Percentiles rank a stretch among this genome's conserved stretches.
Evolutionary conservation across 2,888 invertebrate genomes (phyloP).

Genomic region (Altica lythri): DNA sequence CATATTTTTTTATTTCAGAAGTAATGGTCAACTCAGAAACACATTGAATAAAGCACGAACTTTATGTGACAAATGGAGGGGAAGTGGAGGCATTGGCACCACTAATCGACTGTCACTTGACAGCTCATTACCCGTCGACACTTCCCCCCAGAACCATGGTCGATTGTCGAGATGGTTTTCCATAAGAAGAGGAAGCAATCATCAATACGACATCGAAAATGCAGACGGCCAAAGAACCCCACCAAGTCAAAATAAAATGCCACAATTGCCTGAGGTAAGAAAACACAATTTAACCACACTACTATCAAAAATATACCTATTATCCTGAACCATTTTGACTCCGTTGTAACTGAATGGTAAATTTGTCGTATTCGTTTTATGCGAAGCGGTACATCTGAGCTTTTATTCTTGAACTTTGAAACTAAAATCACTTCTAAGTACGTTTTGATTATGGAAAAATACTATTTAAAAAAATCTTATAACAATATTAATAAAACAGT

Average conservation of each 20-base stretch:
- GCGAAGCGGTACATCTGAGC: no score
- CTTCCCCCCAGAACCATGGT: slow-evolving; percentile 60
- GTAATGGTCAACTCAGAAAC: slow-evolving; percentile 77
- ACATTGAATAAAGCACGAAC: slow-evolving; percentile 82
- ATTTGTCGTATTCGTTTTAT: no score
- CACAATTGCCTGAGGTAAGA: slow-evolving; percentile 77
- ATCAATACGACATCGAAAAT: slow-evolving; percentile 77
- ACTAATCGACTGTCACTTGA: slow-evolving; percentile 50
- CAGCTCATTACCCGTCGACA: slow-evolving; percentile 47
- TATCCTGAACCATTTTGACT: no score
- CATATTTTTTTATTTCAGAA: no score
- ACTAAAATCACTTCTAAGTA: no score
- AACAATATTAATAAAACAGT: no score
- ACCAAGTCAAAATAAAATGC: slow-evolving; percentile 67
- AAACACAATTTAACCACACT: background rate
- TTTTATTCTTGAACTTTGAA: no score
- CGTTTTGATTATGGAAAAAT: no score
- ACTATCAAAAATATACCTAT: no score
- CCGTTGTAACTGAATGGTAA: no score
- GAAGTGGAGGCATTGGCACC: slow-evolving; percentile 54
- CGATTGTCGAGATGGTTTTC: slow-evolving; percentile 88
- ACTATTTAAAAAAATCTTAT: no score
- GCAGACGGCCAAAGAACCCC: slow-evolving; percentile 51
- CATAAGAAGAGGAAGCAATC: slow-evolving; percentile 79
- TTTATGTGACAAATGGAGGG: slow-evolving; percentile 80